These are phyloP conservation scores for Catostomus latipinnis DNA, from an alignment of 2,797 vertebrate genomes.

Conservation along the genomic window DNA sequence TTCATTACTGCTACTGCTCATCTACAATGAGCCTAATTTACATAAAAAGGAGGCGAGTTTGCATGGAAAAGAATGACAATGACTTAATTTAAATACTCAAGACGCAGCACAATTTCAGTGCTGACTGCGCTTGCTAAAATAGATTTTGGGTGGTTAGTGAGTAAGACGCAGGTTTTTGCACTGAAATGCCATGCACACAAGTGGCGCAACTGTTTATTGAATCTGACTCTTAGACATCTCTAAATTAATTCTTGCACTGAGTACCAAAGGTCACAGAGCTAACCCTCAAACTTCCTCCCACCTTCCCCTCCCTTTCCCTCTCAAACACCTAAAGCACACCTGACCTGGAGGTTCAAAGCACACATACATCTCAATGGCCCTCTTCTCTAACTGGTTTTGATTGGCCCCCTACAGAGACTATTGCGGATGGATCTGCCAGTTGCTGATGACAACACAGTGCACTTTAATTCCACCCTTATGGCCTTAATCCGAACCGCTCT, in stretches of 20 bases:
- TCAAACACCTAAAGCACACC: conserved; percentile 27
- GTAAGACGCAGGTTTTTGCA: too few species aligned
- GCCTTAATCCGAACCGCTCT: conserved; percentile 84
- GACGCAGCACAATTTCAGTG: too few species aligned
- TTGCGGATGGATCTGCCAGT: conserved; percentile 83
- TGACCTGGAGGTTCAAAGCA: conserved; percentile 53
- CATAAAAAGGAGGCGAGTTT: too few species aligned
- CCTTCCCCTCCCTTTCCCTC: conserved; percentile 28
- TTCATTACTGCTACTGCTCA: too few species aligned
- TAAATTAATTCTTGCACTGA: conserved; percentile 6
- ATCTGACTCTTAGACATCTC: background rate
- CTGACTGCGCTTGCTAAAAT: too few species aligned
- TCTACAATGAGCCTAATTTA: too few species aligned
- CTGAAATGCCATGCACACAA: too few species aligned
- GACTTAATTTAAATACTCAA: too few species aligned
- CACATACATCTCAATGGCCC: background rate
- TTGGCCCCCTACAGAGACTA: conserved; percentile 74
- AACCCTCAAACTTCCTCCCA: conserved; percentile 45
- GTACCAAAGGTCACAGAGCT: conserved; percentile 54
- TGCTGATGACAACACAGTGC: conserved; percentile 82
- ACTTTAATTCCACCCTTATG: conserved; percentile 83
- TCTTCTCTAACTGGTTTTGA: conserved; percentile 44
- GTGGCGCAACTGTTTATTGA: too few species aligned
- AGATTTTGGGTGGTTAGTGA: too few species aligned
- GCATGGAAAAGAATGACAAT: too few species aligned